phyloP scores from a whole-genome alignment of 2,113 vertebrate genomes.

The Plecturocebus donacophilus region DNA sequence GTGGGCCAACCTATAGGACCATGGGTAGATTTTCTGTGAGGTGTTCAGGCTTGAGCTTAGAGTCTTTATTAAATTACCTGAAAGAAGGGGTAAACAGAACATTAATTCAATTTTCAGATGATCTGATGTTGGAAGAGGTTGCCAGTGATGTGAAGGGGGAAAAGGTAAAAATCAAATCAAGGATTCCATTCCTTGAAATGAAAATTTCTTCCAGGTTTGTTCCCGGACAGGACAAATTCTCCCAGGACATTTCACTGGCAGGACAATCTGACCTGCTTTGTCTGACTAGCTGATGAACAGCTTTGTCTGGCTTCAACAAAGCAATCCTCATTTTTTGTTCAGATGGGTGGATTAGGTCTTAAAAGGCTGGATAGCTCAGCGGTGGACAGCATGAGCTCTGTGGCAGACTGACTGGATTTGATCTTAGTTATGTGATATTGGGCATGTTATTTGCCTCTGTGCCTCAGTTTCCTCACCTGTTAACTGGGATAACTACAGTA shows the following conservation, averaged over 20 bases:
- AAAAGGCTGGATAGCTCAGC: neutral
- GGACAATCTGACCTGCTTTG: slow-evolving; percentile 74
- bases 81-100: slow-evolving; percentile 54
- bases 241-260: slow-evolving; percentile 75
- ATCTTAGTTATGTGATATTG: neutral
- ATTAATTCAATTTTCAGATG: slow-evolving; percentile 73
- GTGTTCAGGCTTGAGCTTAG: slow-evolving; percentile 8
- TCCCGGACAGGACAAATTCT: slow-evolving; percentile 66
- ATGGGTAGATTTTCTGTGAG: neutral
- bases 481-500: slow-evolving; percentile 3
- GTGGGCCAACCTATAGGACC: neutral
- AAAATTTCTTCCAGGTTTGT: slow-evolving; percentile 75
- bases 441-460: neutral
- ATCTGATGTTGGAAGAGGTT: slow-evolving; percentile 57
- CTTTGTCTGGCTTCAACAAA: slow-evolving; percentile 49
- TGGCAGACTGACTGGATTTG: neutral
- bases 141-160: slow-evolving; percentile 27
- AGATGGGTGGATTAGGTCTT: neutral
- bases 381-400: neutral
- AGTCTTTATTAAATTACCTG: slow-evolving; percentile 46
- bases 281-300: slow-evolving; percentile 67
- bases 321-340: slow-evolving; percentile 37
- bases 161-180: slow-evolving; percentile 68
- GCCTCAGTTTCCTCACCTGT: slow-evolving; percentile 1
- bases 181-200: slow-evolving; percentile 72